These are phyloP conservation scores for Periophthalmus modestus DNA, from an alignment of 2,113 vertebrate species.

Conservation along the genomic window DNA sequence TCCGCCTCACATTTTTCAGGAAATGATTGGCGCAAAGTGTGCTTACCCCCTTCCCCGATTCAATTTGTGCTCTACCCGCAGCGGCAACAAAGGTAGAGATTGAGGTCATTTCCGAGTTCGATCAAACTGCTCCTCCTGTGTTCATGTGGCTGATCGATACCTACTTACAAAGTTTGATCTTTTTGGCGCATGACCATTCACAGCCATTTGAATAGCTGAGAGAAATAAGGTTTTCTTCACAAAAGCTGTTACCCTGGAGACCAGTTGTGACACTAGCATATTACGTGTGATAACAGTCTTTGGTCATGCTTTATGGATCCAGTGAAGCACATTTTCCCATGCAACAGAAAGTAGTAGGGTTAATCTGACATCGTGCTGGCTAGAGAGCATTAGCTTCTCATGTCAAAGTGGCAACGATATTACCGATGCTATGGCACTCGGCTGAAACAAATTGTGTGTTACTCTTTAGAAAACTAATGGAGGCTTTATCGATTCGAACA, in stretches of 20 bases:
- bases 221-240: conserved; percentile 30
- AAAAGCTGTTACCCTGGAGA: conserved; percentile 41
- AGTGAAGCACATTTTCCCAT: conserved; percentile 38
- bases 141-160: conserved; percentile 68
- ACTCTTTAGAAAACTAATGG: conserved; percentile 72
- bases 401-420: conserved; percentile 58
- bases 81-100: conserved; percentile 62
- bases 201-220: conserved; percentile 53
- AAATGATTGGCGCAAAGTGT: conserved; percentile 61
- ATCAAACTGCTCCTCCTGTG: conserved; percentile 55
- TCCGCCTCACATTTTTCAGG: conserved; percentile 45
- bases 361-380: conserved; percentile 56
- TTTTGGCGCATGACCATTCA: conserved; percentile 39
- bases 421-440: conserved; percentile 50
- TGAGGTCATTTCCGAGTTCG: conserved; percentile 46
- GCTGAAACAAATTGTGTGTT: conserved; percentile 66
- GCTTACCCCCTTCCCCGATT: conserved; percentile 53
- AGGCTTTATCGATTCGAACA: conserved; percentile 75
- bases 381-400: conserved; percentile 54
- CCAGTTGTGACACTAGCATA: conserved; percentile 50
- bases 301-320: conserved; percentile 68
- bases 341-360: conserved; percentile 56
- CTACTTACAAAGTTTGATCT: conserved; percentile 70
- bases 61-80: conserved; percentile 58
- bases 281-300: conserved; percentile 62